Conservation (phyloP, 2,888 invertebrate species). For the Lithosia quadra region DNA sequence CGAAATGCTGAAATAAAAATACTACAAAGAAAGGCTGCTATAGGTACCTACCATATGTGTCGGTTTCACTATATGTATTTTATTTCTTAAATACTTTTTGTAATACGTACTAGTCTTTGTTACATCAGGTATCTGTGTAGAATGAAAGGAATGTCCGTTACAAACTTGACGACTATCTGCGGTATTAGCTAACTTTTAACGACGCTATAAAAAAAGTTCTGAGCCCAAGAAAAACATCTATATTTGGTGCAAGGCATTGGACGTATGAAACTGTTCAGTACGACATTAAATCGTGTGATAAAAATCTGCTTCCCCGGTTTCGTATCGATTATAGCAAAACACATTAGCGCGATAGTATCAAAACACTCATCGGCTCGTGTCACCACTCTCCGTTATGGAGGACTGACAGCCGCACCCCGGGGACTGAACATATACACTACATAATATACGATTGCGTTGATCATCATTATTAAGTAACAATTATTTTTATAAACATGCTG, state of each 20-base stretch:
- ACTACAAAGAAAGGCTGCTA: conserved; percentile 15
- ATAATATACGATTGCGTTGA: conserved; percentile 21
- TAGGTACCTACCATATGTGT: conserved; percentile 11
- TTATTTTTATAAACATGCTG: conserved; percentile 50
- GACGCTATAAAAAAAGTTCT: conserved; percentile 43
- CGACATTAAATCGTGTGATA: conserved; percentile 39
- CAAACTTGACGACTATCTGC: conserved; percentile 38
- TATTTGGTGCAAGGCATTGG: conserved; percentile 45
- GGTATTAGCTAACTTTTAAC: conserved; percentile 46
- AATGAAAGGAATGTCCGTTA: conserved; percentile 28
- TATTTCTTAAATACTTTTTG: conserved; percentile 14
- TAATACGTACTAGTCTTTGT: conserved; percentile 9
- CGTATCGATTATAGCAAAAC: conserved; percentile 72
- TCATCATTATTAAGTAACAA: conserved; percentile 44
- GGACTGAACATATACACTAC: conserved; percentile 46
- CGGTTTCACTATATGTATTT: neutral
- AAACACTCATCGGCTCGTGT: conserved; percentile 71
- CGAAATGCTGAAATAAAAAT: conserved; percentile 10
- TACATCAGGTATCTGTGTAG: conserved; percentile 1
- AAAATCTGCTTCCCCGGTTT: conserved; percentile 56
- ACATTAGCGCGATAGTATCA: conserved; percentile 78
- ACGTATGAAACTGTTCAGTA: conserved; percentile 49
- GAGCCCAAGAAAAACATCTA: conserved; percentile 40
- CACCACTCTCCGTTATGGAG: conserved; percentile 65
- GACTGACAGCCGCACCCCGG: conserved; percentile 56